Percentiles rank a stretch among this genome's conserved stretches.
These are phyloP conservation scores for Ceratoteleas bidentatus DNA, from an alignment of 1,140 invertebrate species.

Conservation along the genomic window DNA sequence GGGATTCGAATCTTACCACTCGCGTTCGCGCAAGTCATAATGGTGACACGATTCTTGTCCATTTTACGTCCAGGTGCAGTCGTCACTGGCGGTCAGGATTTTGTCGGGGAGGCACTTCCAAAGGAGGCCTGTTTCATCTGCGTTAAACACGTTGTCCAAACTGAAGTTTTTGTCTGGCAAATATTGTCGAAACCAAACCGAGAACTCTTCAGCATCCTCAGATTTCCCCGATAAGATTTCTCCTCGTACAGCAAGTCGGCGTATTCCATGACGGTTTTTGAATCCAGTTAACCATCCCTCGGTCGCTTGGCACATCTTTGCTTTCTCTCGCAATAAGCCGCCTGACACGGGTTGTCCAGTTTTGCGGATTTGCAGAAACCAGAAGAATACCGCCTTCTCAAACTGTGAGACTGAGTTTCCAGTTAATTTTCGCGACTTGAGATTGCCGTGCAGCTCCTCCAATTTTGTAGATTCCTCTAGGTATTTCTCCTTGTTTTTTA, in stretches of 20 bases:
- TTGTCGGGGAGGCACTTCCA: constrained; percentile 52
- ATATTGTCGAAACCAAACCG: constrained; percentile 33
- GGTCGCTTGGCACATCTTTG: constrained; percentile 19
- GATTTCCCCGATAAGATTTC: constrained; percentile 56
- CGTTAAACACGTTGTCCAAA: constrained; percentile 51
- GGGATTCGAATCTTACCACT: constrained; percentile 20
- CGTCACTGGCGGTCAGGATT: constrained; percentile 41
- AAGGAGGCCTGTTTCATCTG: constrained; percentile 50
- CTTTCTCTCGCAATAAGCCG: constrained; percentile 11
- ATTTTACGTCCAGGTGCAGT: constrained; percentile 36
- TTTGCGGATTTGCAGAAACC: constrained; percentile 20
- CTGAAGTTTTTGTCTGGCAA: constrained; percentile 38
- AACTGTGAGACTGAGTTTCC: constrained; percentile 1
- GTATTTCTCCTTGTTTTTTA: too few species aligned
- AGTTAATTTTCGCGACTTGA: not conserved
- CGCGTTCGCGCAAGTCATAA: constrained; percentile 42
- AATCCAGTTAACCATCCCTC: constrained; percentile 4
- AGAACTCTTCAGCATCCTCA: constrained; percentile 44
- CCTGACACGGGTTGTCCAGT: not conserved
- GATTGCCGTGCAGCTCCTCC: constrained; percentile 2
- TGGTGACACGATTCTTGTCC: constrained; percentile 50
- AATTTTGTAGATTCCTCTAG: too few species aligned
- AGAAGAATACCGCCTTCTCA: constrained; percentile 11
- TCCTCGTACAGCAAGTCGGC: constrained; percentile 27
- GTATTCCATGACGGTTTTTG: constrained; percentile 28